Conservation (phyloP, 2,797 vertebrate species). For the Gila robusta region DNA sequence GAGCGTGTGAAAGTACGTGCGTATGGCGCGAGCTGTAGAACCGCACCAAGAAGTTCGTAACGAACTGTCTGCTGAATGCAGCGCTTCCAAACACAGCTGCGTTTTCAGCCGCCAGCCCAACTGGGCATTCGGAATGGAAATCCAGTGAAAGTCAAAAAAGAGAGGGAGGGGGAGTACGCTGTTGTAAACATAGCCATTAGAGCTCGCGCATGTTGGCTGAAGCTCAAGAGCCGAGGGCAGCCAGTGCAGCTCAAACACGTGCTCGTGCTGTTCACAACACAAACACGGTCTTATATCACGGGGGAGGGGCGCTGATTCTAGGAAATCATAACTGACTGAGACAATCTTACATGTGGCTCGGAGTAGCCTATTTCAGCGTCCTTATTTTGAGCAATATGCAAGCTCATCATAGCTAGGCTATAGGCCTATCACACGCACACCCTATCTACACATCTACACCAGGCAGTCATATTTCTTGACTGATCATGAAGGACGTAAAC, state of each 20-base stretch:
- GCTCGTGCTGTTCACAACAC: constrained; percentile 64
- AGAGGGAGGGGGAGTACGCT: constrained; percentile 11
- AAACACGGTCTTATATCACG: constrained; percentile 44
- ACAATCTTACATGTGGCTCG: constrained; percentile 50
- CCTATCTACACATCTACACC: constrained; percentile 24
- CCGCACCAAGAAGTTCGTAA: not conserved
- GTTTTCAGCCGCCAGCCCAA: constrained; percentile 24
- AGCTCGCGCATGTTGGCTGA: constrained; percentile 52
- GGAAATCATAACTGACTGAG: constrained; percentile 68
- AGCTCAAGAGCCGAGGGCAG: constrained; percentile 57
- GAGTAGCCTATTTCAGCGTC: not conserved
- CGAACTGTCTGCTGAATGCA: constrained; percentile 44
- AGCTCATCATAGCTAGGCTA: constrained; percentile 21
- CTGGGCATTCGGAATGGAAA: constrained; percentile 36
- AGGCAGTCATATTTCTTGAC: constrained; percentile 34
- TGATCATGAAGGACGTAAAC: constrained; percentile 32
- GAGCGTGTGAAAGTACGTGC: not conserved
- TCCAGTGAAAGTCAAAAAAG: constrained; percentile 30
- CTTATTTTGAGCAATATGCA: constrained; percentile 17
- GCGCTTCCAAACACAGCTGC: constrained; percentile 42
- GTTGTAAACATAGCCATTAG: constrained; percentile 48
- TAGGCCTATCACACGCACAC: constrained; percentile 8
- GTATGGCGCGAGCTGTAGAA: constrained; percentile 13
- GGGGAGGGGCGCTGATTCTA: constrained; percentile 63
- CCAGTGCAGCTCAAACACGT: constrained; percentile 62